These are phyloP conservation scores for Periplaneta americana DNA, from an alignment of 1,140 invertebrate species.

Conservation along the genomic window DNA sequence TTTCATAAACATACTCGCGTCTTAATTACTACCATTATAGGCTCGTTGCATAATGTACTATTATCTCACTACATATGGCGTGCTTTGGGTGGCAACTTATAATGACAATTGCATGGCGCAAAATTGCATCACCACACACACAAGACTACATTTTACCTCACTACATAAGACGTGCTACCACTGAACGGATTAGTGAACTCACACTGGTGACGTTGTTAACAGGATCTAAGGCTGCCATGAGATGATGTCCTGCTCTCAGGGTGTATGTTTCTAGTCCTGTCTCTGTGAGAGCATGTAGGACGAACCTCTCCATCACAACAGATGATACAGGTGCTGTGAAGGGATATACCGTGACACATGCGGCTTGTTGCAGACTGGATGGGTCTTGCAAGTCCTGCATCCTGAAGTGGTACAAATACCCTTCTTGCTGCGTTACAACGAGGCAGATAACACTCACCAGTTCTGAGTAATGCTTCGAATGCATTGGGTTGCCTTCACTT, in stretches of 20 bases:
- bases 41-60: too few species aligned
- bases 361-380: not conserved
- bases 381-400: constrained; percentile 22
- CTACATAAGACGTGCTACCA: too few species aligned
- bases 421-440: constrained; percentile 50
- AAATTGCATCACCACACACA: too few species aligned
- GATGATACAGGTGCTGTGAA: constrained; percentile 64
- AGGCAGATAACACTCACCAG: constrained; percentile 31
- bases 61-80: too few species aligned
- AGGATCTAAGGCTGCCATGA: constrained; percentile 14
- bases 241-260: constrained; percentile 53
- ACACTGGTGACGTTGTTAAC: not conserved
- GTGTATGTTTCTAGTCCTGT: constrained; percentile 76
- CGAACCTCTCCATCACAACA: constrained; percentile 58
- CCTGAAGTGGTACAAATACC: constrained; percentile 51
- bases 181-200: not conserved
- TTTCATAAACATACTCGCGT: too few species aligned
- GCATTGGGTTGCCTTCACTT: not conserved
- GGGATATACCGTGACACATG: constrained; percentile 42
- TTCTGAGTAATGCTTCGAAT: not conserved
- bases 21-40: too few species aligned
- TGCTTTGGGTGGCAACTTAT: too few species aligned
- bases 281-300: constrained; percentile 69
- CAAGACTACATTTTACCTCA: too few species aligned
- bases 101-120: too few species aligned